A percentile compares a stretch with the other conserved stretches of the same genome.
These are phyloP conservation scores for Oceanites oceanicus DNA, from an alignment of 2,113 vertebrate genomes.

Conservation along the genomic window DNA sequence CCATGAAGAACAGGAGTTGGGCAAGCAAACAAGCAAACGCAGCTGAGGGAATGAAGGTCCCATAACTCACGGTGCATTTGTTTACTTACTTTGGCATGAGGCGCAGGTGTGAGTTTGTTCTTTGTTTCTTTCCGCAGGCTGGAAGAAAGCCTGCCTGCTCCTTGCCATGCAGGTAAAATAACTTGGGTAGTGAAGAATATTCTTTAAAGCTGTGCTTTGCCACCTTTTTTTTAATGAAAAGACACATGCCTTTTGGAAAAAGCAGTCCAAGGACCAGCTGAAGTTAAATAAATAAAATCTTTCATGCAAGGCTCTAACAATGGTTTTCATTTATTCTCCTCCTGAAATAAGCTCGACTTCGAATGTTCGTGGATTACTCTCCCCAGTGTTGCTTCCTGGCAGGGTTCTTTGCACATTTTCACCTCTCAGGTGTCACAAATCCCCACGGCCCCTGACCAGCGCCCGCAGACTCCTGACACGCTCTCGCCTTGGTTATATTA, in stretches of 20 bases:
- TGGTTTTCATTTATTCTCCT: background rate
- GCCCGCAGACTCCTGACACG: fast-evolving
- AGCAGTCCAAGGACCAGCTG: background rate
- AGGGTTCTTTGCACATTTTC: constrained; percentile 33
- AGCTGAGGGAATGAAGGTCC: constrained; percentile 16
- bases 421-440: constrained; percentile 16
- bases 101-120: background rate
- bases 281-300: background rate
- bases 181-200: background rate
- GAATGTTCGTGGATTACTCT: background rate
- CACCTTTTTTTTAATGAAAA: background rate
- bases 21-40: constrained; percentile 12
- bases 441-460: background rate
- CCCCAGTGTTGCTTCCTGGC: background rate
- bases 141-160: background rate
- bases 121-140: constrained; percentile 31
- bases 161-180: background rate
- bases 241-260: background rate
- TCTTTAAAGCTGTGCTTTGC: background rate
- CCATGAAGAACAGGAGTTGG: background rate
- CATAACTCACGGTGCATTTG: constrained; percentile 12
- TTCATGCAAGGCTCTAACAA: background rate
- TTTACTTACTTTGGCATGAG: constrained; percentile 37
- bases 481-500: background rate
- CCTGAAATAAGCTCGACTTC: background rate